phyloP scores from a whole-genome alignment of 2,113 vertebrate genomes.

The Columbina picui region DNA sequence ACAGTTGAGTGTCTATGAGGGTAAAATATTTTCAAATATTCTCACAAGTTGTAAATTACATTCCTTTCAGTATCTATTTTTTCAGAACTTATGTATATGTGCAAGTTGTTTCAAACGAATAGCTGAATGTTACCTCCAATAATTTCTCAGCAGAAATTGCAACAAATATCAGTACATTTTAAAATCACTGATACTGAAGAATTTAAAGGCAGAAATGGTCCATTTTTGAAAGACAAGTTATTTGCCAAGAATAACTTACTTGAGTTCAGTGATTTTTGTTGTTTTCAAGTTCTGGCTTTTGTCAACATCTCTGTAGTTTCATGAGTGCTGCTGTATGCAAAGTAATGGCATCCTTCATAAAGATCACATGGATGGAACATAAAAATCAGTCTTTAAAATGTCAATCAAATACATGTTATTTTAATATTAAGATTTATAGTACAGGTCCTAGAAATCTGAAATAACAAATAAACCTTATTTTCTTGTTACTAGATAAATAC shows the following conservation, averaged over 20 bases:
- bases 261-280: neutral
- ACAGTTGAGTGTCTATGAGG: neutral
- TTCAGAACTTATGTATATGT: rapidly evolving
- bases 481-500: neutral
- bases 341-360: neutral
- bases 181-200: neutral
- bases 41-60: neutral
- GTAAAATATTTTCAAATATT: neutral
- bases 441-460: neutral
- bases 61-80: neutral
- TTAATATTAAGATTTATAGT: neutral
- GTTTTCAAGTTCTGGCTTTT: neutral
- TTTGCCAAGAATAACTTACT: neutral
- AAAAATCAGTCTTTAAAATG: neutral
- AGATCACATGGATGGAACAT: neutral
- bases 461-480: neutral
- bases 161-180: neutral
- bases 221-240: neutral
- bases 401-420: neutral
- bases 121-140: neutral
- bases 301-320: neutral
- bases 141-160: neutral
- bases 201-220: neutral
- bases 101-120: neutral
- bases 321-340: neutral